Evolutionary conservation across 2,113 vertebrate species (phyloP), one percentile per base, ranked within the genome.

Genomic region (Otus sunia): DNA sequence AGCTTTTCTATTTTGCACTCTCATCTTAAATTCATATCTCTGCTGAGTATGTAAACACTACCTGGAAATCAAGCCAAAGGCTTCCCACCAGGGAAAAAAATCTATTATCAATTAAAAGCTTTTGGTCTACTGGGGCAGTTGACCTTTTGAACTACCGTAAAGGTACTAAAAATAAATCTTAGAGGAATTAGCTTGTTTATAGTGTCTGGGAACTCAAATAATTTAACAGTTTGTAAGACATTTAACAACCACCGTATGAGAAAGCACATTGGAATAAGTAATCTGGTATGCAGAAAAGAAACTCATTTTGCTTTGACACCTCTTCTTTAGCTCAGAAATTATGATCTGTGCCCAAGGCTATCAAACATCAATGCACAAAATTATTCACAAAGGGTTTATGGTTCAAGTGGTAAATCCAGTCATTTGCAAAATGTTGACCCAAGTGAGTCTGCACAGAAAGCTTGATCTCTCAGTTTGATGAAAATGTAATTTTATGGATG

Each of bases 401-500:
- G 98, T 98, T 98, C 98, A 98, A 98, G 96, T 98, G 97, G 97
- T 98, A 98, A 98, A 98, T 98, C 96, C 95, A 98, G 97, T 97
- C 82, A 97, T 98, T 98, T 98, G 97, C 97, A 98, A 98, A 98
- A 98, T 98, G 98, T 98, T 98, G 98, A 98, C 98, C 98, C 97
- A 97, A 98, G 97, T 98, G 98, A 98, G 97, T 98, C 97, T 96
- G 96, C 91, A 96, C 90, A 96, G 98, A 94, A 97, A 97, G 97
- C 95, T 98, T 98, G 98, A 98, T 98, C 98, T 98, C 98, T 98
- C 98, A 97, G 94, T 98, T 92, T 98, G 98, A 98, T 98, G 98
- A 98, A 98, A 98, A 98, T 98, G 94, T 97, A 98, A 98, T 98
- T 98, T 98, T 98, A 98, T 98, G 96, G 98, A 96, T 98, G 98